These are phyloP conservation scores for Euura saliciscinereae DNA, from an alignment of 1,140 invertebrate species.

Conservation along the genomic window DNA sequence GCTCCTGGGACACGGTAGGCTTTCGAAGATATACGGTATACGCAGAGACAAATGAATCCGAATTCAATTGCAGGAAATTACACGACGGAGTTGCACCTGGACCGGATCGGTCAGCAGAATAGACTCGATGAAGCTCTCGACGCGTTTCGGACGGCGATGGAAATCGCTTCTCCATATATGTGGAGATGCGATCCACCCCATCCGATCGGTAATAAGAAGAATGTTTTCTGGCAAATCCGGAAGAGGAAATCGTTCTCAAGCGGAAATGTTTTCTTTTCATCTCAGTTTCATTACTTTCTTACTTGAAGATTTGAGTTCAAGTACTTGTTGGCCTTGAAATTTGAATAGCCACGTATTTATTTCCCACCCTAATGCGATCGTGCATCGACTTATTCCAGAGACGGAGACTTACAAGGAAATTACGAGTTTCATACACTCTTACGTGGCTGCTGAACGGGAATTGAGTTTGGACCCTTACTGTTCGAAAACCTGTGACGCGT, in stretches of 20 bases:
- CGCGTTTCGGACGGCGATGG: slow-evolving; percentile 70
- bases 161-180: slow-evolving; percentile 67
- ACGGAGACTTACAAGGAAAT: slow-evolving; percentile 74
- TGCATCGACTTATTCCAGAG: slow-evolving; percentile 46
- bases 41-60: not conserved
- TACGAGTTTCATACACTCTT: slow-evolving; percentile 78
- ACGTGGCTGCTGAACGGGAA: slow-evolving; percentile 88
- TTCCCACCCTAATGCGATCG: no score
- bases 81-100: slow-evolving; percentile 66
- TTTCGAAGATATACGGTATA: not conserved
- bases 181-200: slow-evolving; percentile 78
- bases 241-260: no score
- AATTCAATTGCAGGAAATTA: slow-evolving; percentile 62
- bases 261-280: no score
- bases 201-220: slow-evolving; percentile 41
- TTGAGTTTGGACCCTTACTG: slow-evolving; percentile 77
- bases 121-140: slow-evolving; percentile 69
- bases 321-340: not conserved
- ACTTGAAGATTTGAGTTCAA: no score
- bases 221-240: not conserved
- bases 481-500: slow-evolving; percentile 78
- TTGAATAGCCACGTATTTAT: slow-evolving; percentile 1
- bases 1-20: slow-evolving; percentile 74
- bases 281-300: no score
- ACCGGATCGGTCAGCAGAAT: slow-evolving; percentile 67